Percentiles rank a stretch among this genome's conserved stretches.
phyloP scores from a whole-genome alignment of 2,797 vertebrate species.

The Kryptopterus vitreolus region DNA sequence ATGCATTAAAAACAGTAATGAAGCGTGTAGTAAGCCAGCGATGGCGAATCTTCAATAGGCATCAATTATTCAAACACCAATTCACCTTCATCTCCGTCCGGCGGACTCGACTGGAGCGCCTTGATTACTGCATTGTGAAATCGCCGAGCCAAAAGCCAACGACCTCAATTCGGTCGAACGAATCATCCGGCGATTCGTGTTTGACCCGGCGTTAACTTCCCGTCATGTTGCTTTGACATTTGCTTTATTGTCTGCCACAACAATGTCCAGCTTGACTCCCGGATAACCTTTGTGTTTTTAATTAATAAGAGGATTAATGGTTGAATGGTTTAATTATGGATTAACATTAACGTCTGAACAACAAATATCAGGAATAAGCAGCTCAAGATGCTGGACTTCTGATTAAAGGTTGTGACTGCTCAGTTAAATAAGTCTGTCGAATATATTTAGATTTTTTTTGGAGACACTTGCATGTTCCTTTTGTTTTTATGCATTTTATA shows the following conservation, averaged over 20 bases:
- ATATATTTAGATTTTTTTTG: too few species aligned
- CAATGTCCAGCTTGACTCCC: not conserved
- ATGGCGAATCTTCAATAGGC: not conserved
- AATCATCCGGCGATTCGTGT: not conserved
- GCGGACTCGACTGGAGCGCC: not conserved
- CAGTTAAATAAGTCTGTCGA: too few species aligned
- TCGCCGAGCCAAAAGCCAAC: not conserved
- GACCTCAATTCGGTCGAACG: not conserved
- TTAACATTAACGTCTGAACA: not conserved
- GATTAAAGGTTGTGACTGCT: too few species aligned
- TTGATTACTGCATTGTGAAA: slow-evolving; percentile 2
- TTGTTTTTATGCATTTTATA: too few species aligned
- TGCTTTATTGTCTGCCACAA: not conserved
- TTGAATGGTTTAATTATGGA: not conserved
- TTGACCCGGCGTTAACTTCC: not conserved
- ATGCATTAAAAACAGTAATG: not conserved
- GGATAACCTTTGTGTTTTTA: not conserved
- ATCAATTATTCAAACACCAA: slow-evolving; percentile 15
- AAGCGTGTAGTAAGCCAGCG: not conserved
- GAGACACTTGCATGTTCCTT: too few species aligned
- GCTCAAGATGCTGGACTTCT: too few species aligned
- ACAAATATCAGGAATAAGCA: not conserved
- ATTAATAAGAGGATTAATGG: too few species aligned
- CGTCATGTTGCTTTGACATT: not conserved
- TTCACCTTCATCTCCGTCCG: slow-evolving; percentile 19